Evolutionary conservation across 2,113 vertebrate species (phyloP).

Genomic region (Sterrhoptilus dennistouni): DNA sequence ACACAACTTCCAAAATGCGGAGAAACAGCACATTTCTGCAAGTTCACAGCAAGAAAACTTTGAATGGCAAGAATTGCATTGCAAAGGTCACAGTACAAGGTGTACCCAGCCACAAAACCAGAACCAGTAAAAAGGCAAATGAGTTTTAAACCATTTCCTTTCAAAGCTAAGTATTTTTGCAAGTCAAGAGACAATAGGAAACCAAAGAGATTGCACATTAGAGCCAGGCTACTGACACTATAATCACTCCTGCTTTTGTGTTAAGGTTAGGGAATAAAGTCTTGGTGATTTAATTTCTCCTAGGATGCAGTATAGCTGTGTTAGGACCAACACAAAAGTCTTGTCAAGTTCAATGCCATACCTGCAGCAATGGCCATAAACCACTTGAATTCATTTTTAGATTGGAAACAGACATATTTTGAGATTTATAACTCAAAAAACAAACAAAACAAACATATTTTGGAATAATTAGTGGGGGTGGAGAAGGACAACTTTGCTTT

Average conservation of each 20-base stretch:
- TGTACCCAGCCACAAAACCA: background rate
- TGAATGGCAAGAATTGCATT: background rate
- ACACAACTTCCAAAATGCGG: background rate
- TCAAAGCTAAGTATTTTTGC: background rate
- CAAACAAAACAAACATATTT: background rate
- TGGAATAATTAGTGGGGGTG: background rate
- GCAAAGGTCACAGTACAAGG: background rate
- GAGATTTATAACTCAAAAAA: background rate
- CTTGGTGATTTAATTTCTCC: background rate
- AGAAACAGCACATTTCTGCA: background rate
- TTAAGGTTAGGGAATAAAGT: background rate
- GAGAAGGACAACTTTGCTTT: background rate
- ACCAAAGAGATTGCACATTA: background rate
- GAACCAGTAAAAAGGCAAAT: background rate
- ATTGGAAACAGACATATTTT: background rate
- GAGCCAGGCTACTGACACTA: background rate
- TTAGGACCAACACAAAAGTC: background rate
- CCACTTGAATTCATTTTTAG: background rate
- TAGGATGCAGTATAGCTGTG: background rate
- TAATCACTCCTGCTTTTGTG: background rate
- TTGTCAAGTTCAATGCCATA: background rate
- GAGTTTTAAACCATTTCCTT: background rate
- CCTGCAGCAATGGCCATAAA: background rate
- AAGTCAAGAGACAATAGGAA: background rate
- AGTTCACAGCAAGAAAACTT: background rate